A percentile compares a stretch with the other conserved stretches of the same genome.
These are phyloP conservation scores for Ridgeia piscesae DNA, from an alignment of 1,140 invertebrate genomes.

Conservation along the genomic window DNA sequence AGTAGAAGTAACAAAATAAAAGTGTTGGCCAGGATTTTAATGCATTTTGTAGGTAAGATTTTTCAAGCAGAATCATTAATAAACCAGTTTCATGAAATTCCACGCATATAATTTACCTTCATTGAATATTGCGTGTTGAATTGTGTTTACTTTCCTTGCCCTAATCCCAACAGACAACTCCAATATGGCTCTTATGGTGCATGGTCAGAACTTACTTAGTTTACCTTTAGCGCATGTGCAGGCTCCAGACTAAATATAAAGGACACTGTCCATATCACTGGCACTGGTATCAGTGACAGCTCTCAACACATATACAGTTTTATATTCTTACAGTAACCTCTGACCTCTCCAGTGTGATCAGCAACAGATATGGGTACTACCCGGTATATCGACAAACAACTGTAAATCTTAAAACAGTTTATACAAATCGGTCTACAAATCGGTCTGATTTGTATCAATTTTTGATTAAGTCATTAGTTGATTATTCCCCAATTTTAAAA, in stretches of 20 bases:
- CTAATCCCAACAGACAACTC: too few relatives aligned
- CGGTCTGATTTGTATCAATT: neutral
- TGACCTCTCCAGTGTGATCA: neutral
- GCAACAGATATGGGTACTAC: neutral
- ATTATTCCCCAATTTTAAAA: neutral
- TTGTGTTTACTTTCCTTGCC: neutral
- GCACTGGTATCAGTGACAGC: neutral
- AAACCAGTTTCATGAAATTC: neutral
- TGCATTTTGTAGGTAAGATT: too few relatives aligned
- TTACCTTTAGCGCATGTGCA: too few relatives aligned
- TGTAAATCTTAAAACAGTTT: neutral
- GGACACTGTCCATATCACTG: neutral
- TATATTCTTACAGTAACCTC: neutral
- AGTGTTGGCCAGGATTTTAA: too few relatives aligned
- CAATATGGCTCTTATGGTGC: too few relatives aligned
- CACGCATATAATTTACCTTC: neutral
- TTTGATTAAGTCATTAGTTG: neutral
- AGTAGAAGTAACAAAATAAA: too few relatives aligned
- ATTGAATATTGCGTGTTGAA: neutral
- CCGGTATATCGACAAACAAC: too few relatives aligned
- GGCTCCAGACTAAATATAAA: neutral
- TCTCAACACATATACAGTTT: too few relatives aligned
- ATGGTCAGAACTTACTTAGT: too few relatives aligned
- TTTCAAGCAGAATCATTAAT: too few relatives aligned
- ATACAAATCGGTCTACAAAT: neutral